Conservation (phyloP, 2,888 invertebrate species). For the Molanna angustata region DNA sequence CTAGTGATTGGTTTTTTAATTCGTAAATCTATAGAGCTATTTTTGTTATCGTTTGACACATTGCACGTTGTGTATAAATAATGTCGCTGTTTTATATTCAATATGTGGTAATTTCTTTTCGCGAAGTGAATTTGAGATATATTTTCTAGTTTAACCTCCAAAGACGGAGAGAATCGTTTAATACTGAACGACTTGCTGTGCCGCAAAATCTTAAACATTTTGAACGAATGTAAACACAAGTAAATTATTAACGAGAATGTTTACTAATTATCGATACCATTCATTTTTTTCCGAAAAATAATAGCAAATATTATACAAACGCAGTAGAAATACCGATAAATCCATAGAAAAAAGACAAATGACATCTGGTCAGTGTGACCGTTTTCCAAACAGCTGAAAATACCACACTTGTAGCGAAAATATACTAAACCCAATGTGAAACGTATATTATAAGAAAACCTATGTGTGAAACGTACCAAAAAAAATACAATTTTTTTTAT, state of each 20-base stretch:
- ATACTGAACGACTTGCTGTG: constrained; percentile 7
- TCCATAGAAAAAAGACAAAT: too few species aligned
- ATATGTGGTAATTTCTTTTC: constrained; percentile 20
- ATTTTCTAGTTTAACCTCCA: constrained; percentile 23
- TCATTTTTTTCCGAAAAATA: background rate
- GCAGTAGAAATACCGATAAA: too few species aligned
- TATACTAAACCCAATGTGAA: too few species aligned
- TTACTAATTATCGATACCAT: background rate
- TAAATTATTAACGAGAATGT: background rate
- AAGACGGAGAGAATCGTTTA: constrained; percentile 6
- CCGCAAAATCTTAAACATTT: constrained; percentile 20
- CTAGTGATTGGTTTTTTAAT: background rate
- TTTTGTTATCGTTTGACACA: background rate
- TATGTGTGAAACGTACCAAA: too few species aligned
- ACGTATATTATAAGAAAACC: too few species aligned
- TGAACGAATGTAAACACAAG: background rate
- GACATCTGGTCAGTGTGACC: too few species aligned
- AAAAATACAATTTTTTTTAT: too few species aligned
- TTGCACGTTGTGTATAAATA: constrained; percentile 5
- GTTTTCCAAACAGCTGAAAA: too few species aligned
- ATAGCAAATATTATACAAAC: too few species aligned
- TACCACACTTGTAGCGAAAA: too few species aligned
- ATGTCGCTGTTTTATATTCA: constrained; percentile 16
- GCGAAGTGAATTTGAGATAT: constrained; percentile 4
- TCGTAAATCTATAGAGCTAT: background rate